A percentile compares a stretch with the other conserved stretches of the same genome.
Conservation (phyloP, 2,888 invertebrate species). For the Erynnis tages region DNA sequence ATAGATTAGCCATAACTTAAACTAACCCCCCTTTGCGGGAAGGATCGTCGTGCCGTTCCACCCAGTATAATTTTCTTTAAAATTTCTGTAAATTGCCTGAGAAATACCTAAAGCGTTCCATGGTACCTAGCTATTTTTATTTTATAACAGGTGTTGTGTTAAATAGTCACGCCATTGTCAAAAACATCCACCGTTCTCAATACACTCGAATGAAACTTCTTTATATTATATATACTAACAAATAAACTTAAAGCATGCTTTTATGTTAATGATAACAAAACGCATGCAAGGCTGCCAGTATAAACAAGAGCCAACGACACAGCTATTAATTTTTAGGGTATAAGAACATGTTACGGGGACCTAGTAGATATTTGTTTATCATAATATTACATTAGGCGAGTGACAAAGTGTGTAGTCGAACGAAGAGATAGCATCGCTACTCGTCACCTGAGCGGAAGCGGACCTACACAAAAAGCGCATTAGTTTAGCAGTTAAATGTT, state of each 20-base stretch:
- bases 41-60: too few relatives aligned
- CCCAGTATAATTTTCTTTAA: too few relatives aligned
- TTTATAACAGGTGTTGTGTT: too few relatives aligned
- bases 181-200: too few relatives aligned
- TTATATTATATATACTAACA: constrained; percentile 32
- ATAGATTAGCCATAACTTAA: too few relatives aligned
- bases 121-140: too few relatives aligned
- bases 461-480: constrained; percentile 75
- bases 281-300: constrained; percentile 43
- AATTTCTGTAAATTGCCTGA: too few relatives aligned
- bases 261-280: constrained; percentile 55
- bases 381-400: constrained; percentile 46
- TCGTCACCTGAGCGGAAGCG: constrained; percentile 78
- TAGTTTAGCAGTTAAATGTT: constrained; percentile 50
- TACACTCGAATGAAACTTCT: too few relatives aligned
- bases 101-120: too few relatives aligned
- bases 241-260: constrained; percentile 33
- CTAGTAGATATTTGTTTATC: constrained; percentile 25
- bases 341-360: constrained; percentile 21
- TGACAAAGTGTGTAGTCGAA: constrained; percentile 57
- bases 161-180: too few relatives aligned
- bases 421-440: constrained; percentile 56
- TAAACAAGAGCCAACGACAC: constrained; percentile 44
- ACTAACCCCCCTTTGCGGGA: too few relatives aligned
- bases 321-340: constrained; percentile 49